Base-by-base conservation (phyloP, 2,888 invertebrate genomes). In the Xestia sexstrigata region DNA sequence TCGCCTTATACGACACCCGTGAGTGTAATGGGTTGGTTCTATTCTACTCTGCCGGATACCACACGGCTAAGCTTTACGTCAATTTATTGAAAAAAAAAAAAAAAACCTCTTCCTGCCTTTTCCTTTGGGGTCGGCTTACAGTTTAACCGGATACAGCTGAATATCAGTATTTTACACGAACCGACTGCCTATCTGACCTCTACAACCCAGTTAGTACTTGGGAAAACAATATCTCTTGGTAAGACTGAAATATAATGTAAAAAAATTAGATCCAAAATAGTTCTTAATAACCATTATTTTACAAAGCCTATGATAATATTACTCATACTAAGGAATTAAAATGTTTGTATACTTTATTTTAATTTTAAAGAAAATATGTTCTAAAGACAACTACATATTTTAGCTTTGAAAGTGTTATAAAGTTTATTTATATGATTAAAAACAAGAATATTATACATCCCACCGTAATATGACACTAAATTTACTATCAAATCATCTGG, bases 331-430 rank as follows among this genome's bases (percentile, higher is more conserved):
- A 79, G 39, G 7, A 47, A 45, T 49, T 9, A 9, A 60, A 20
- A 30, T 5, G 15, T 20, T n/a, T 67, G 13, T 58, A 20, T n/a
- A 42, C 4, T 45, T 70, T 42, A 65, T 49, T 63, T 74, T 60
- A 45, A 20, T 71, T 63, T 62, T 63, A 5, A n/a, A 8, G 15
- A 55, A 74, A 79, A 74, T 58, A 45, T 79, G 82, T 52, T 80
- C 58, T 70, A 60, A 80, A 52, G 23, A 67, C 45, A 1, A 45
- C 8, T 15, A n/a, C n/a, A n/a, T n/a, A 11, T 15, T 63, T 62
- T 49, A 23, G 9, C 0, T n/a, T 68, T 26, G 0, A 26, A 47
- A 52, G 11, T 35, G 20, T 35, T 26, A 9, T 39, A 62, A 30
- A 23, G 0, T 15, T 0, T 23, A 42, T 30, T 17, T 23, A 23